Base-by-base conservation (phyloP, 2,888 invertebrate species). In the Epinotia bilunana region DNA sequence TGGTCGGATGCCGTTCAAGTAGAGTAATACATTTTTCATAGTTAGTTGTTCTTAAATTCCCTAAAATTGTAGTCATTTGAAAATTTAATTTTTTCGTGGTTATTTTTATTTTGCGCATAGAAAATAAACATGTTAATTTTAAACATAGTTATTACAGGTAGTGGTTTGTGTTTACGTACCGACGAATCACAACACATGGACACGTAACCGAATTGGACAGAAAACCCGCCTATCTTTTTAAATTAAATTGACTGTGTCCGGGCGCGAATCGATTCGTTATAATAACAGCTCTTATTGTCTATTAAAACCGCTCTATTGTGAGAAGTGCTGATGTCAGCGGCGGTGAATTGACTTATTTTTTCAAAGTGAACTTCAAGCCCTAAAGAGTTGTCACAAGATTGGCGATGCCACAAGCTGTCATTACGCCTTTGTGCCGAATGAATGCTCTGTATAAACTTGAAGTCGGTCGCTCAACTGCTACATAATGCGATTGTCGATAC, bases 401-500 rank as follows among this genome's bases (percentile, higher is more conserved):
- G 49, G 16, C 16, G 16, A 53, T 7, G n/a, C 39, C 39, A 39
- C 39, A 39, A 39, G 39, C 49, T 49, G n/a, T 4, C 49, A 16
- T 49, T 49, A 49, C 49, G 12, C 7, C n/a, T 53, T 53, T 53
- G 53, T 18, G 20, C 49, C 57, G 69, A 73, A 69, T 60, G 58
- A 28, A 58, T 65, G 58, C 64, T 71, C 60, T 43, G 53, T 60
- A 43, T 69, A 65, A 70, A 64, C 49, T 69, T 70, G 49, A 64
- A 71, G 58, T 70, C 58, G 60, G 53, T 58, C 33, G 58, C 70
- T 63, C 58, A 53, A 55, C 70, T 63, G 53, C 70, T 60, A 64
- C 67, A 71, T 84, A 86, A 84, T 81, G 76, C 82, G 81, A 85
- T 84, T 83, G 82, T 81, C 81, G 80, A 84, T 86, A 84, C 82